Percentiles rank a stretch among this genome's conserved stretches.
Evolutionary conservation across 2,797 vertebrate genomes (phyloP).

Genomic region (Phalanger gymnotis): DNA sequence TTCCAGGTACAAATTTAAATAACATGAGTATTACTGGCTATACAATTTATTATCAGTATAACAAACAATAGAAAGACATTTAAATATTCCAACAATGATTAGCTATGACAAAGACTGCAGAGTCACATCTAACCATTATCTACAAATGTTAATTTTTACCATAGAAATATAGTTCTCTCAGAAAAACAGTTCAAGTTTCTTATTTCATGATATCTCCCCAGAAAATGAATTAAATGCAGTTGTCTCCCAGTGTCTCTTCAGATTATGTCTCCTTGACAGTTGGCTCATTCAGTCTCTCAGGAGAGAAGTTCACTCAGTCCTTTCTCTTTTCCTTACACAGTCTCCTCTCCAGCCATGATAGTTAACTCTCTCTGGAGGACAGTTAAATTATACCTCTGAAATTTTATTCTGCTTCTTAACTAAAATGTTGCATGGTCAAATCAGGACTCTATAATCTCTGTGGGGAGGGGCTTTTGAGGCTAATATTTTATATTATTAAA

Average conservation of each 20-base stretch:
- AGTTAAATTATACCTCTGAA: neutral
- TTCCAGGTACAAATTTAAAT: no score
- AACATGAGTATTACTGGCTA: no score
- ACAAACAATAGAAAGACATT: no score
- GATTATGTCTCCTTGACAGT: neutral
- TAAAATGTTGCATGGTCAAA: neutral
- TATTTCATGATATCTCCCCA: neutral
- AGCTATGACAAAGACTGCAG: no score
- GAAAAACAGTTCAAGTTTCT: neutral
- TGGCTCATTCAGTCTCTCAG: neutral
- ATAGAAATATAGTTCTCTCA: neutral
- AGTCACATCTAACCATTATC: neutral
- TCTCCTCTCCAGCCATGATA: neutral
- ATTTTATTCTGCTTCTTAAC: neutral
- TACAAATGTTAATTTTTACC: neutral
- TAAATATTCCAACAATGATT: no score
- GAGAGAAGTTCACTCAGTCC: neutral
- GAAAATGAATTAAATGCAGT: neutral
- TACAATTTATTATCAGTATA: no score
- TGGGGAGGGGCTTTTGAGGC: neutral
- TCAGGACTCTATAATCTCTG: neutral
- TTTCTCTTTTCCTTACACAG: neutral
- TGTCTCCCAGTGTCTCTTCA: neutral
- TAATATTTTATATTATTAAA: neutral
- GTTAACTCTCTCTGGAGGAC: neutral